phyloP scores from a whole-genome alignment of 2,888 invertebrate genomes.

The Anodontia alba region DNA sequence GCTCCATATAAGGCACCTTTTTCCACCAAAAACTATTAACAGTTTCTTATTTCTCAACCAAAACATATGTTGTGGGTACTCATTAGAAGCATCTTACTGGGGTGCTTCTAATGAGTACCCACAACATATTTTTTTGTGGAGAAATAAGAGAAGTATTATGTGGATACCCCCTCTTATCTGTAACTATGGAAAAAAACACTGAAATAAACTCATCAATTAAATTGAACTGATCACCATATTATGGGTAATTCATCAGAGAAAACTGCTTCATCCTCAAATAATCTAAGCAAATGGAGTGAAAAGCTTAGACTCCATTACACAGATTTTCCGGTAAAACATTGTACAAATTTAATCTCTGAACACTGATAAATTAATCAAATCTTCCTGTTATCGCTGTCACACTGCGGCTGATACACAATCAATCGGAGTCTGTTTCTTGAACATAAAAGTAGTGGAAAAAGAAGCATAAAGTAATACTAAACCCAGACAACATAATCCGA shows the following conservation, averaged over 20 bases:
- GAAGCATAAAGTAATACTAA: too few species aligned
- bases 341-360: neutral
- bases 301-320: neutral
- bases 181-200: neutral
- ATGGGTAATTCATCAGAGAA: neutral
- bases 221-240: neutral
- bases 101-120: too few species aligned
- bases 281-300: neutral
- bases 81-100: too few species aligned
- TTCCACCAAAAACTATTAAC: too few species aligned
- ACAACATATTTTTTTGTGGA: too few species aligned
- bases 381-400: neutral
- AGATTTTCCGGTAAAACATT: neutral
- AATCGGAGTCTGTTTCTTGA: neutral
- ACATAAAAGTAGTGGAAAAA: too few species aligned
- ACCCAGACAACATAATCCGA: too few species aligned
- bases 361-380: neutral
- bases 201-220: neutral
- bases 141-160: too few species aligned
- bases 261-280: neutral
- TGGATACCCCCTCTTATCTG: too few species aligned
- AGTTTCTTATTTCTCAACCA: too few species aligned
- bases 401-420: neutral
- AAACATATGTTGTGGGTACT: too few species aligned
- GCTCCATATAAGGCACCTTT: too few species aligned